Conservation (phyloP, 1,140 invertebrate genomes). For the Euura lappo region DNA sequence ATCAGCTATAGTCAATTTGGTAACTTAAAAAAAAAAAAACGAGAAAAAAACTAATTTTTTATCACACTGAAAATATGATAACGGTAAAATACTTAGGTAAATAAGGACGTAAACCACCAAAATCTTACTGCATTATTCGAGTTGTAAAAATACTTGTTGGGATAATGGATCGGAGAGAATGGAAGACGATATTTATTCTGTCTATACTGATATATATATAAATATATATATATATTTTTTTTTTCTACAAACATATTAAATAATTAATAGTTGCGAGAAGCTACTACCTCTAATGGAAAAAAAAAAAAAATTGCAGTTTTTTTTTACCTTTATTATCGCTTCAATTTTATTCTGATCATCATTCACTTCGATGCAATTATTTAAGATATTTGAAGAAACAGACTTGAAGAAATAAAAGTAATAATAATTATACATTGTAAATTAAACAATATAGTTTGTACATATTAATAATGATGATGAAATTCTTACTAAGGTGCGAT, state of each 20-base stretch:
- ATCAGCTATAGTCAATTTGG: not conserved
- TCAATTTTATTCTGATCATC: not conserved
- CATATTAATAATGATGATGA: not conserved
- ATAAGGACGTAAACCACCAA: constrained; percentile 4
- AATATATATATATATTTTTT: not conserved
- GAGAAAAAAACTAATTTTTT: too few species aligned
- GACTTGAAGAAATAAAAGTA: not conserved
- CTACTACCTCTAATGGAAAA: not conserved
- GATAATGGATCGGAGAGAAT: not conserved
- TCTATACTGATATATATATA: not conserved
- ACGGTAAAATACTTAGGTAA: not conserved
- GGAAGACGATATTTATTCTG: not conserved
- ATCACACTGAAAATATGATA: not conserved
- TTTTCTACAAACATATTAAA: not conserved
- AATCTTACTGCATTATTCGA: not conserved
- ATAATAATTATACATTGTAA: not conserved
- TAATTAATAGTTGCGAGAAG: not conserved
- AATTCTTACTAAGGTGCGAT: not conserved
- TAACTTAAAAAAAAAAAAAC: too few species aligned
- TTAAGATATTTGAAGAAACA: not conserved
- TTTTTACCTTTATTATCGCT: not conserved
- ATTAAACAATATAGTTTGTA: not conserved
- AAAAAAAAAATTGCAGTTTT: too few species aligned
- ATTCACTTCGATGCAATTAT: not conserved
- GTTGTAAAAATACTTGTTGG: not conserved